phyloP scores from a whole-genome alignment of 2,797 vertebrate genomes.

The Bovichtus variegatus region DNA sequence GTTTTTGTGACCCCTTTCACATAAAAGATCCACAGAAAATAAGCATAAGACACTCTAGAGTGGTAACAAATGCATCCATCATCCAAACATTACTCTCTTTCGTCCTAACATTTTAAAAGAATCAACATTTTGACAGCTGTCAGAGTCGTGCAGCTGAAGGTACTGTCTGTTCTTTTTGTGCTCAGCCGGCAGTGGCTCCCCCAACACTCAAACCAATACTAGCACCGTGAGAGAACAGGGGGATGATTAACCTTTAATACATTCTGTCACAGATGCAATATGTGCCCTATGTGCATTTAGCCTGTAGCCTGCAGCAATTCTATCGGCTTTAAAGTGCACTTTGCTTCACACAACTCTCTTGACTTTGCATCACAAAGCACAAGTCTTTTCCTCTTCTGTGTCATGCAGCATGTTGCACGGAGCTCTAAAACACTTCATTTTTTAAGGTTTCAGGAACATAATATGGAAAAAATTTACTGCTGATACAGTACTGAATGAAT shows the following conservation, averaged over 20 bases:
- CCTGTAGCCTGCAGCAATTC: constrained; percentile 14
- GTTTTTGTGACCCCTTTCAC: background rate
- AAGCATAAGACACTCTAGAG: background rate
- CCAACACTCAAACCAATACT: background rate
- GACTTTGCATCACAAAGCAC: constrained; percentile 36
- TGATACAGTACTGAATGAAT: background rate
- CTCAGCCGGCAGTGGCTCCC: background rate
- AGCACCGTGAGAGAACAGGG: constrained; percentile 9
- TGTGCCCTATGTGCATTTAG: constrained; percentile 1
- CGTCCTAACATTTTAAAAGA: background rate
- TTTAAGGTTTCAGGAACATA: background rate
- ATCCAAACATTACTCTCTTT: background rate
- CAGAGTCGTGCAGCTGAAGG: constrained; percentile 21
- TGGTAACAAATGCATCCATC: constrained; percentile 10
- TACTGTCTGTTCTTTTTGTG: constrained; percentile 43
- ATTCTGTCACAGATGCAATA: constrained; percentile 6
- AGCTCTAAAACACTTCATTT: constrained; percentile 5
- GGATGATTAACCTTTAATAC: background rate
- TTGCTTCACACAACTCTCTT: constrained; percentile 23
- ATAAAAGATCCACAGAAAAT: background rate
- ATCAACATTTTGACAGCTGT: constrained; percentile 35
- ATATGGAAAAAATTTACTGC: background rate
- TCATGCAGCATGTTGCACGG: constrained; percentile 25
- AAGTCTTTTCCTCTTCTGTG: constrained; percentile 17
- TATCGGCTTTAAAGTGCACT: constrained; percentile 12